Evolutionary conservation across 2,888 invertebrate species (phyloP).

Genomic region (Drosophila cognata): DNA sequence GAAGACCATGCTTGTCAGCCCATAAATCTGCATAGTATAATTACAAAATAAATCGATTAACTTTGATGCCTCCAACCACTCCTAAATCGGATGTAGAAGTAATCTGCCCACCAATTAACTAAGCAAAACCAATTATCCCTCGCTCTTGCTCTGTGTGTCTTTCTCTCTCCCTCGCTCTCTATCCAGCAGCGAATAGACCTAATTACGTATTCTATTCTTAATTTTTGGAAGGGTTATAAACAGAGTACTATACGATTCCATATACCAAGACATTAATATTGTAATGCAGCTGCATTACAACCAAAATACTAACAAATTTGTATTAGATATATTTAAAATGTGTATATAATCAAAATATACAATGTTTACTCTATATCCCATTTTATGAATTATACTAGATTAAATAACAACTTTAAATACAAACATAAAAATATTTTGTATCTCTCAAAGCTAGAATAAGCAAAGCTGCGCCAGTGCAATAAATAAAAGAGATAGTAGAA

Average conservation of each 20-base stretch:
- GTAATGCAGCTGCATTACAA: too few species aligned
- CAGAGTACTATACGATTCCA: not conserved
- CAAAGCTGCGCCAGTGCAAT: too few species aligned
- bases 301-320: too few species aligned
- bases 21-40: conserved; percentile 52
- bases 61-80: conserved; percentile 29
- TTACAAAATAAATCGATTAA: conserved; percentile 75
- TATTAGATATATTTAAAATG: not conserved
- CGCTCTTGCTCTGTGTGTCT: not conserved
- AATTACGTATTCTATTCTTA: not conserved
- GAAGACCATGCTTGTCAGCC: conserved; percentile 35
- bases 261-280: not conserved
- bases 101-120: conserved; percentile 66
- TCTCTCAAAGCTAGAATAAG: too few species aligned
- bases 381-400: not conserved
- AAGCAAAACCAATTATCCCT: conserved; percentile 58
- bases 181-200: not conserved
- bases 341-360: not conserved
- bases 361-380: not conserved
- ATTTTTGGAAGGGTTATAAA: not conserved
- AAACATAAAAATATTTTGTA: too few species aligned
- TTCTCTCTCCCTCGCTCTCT: not conserved
- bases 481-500: not conserved
- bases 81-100: conserved; percentile 42
- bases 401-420: too few species aligned